Evolutionary conservation across 2,888 invertebrate species (phyloP), one percentile per base, ranked within the genome.

Genomic region (Hedychridium roseum): DNA sequence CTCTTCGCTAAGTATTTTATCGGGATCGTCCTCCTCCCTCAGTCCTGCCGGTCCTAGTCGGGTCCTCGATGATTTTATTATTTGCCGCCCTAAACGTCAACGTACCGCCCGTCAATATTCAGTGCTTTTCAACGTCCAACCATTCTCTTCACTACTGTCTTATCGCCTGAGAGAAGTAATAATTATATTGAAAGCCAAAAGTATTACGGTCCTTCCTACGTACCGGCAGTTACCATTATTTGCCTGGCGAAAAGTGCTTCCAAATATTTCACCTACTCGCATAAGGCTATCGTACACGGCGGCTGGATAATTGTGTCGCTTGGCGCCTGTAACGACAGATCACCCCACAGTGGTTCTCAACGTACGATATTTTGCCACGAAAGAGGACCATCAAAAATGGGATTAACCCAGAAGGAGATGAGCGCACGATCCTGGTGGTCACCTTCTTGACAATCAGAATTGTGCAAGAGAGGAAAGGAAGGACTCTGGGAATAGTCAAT

Each of bases 51-150:
- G n/a, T n/a, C 40, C 49, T 12, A 28, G 17, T n/a, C 23, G 44
- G 20, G 41, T 41, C 57, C 47, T 28, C 12, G 36, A 53, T 63
- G 40, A 57, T 62, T 58, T 60, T 64, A 62, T 66, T 64, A 62
- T 60, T 60, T 62, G 43, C 34, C 54, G 50, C 54, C 52, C 46
- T 35, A 35, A 41, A 45, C 37, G 36, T 55, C 57, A 43, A 39
- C 18, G 31, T 31, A 37, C n/a, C 23, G 17, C 27, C 23, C 36
- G 42, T 50, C 38, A 43, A 54, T 39, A 35, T 27, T 39, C 46
- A 52, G 34, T 26, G 34, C 18, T 23, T 31, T 41, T 53, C 47
- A 43, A n/a, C n/a, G n/a, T n/a, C n/a, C n/a, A n/a, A n/a, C n/a
- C n/a, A n/a, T n/a, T n/a, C n/a, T n/a, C n/a, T n/a, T n/a, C n/a